Conservation (phyloP, 1,140 invertebrate species). For the Micrasema minimum region DNA sequence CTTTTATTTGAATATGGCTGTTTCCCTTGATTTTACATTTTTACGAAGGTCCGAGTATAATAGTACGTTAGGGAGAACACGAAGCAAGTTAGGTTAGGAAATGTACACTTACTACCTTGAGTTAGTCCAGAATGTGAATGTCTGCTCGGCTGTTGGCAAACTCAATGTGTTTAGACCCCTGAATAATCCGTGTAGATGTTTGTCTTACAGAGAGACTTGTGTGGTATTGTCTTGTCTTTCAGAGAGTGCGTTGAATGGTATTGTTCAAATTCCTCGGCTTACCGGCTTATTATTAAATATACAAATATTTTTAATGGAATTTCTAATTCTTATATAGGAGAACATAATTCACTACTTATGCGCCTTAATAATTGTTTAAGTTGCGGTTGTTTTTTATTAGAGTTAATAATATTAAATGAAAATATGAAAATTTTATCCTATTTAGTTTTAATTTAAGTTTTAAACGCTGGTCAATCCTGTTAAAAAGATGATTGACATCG, state of each 20-base stretch:
- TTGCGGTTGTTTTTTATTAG: conserved; percentile 48
- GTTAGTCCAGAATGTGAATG: too few relatives aligned
- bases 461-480: conserved; percentile 21
- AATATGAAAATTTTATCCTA: conserved; percentile 40
- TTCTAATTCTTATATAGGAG: conserved; percentile 49
- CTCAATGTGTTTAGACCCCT: too few relatives aligned
- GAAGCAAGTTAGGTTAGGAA: too few relatives aligned
- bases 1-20: conserved; percentile 51
- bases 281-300: conserved; percentile 51
- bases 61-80: too few relatives aligned
- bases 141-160: too few relatives aligned
- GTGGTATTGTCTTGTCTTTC: conserved; percentile 34
- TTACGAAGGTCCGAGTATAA: conserved; percentile 11
- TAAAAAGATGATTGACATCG: conserved; percentile 1
- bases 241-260: conserved; percentile 40
- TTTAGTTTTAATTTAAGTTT: conserved; percentile 38
- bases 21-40: conserved; percentile 43
- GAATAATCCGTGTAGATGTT: too few relatives aligned
- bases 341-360: conserved; percentile 49
- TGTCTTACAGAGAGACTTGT: too few relatives aligned
- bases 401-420: conserved; percentile 46
- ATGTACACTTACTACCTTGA: too few relatives aligned
- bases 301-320: conserved; percentile 51
- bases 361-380: conserved; percentile 52
- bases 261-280: conserved; percentile 52